phyloP scores from a whole-genome alignment of 2,797 vertebrate genomes.

The Florisuga fusca region DNA sequence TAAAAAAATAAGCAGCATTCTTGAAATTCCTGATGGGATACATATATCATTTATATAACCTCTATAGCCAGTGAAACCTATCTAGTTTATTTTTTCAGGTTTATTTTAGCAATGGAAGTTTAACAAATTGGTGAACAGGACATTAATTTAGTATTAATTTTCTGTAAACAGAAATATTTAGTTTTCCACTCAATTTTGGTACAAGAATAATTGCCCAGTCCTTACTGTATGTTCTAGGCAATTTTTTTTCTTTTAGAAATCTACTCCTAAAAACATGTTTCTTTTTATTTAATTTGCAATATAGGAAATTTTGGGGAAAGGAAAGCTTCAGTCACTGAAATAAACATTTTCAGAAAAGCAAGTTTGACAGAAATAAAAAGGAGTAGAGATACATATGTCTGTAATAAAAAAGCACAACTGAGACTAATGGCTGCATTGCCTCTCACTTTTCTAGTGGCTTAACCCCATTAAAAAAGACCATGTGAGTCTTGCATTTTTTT shows the following conservation, averaged over 20 bases:
- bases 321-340: background rate
- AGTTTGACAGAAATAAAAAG: background rate
- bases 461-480: background rate
- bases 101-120: background rate
- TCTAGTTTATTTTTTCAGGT: background rate
- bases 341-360: background rate
- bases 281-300: background rate
- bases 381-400: background rate
- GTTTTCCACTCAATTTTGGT: background rate
- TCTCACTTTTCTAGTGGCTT: background rate
- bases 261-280: background rate
- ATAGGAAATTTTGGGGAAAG: background rate
- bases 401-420: background rate
- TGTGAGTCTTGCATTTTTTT: background rate
- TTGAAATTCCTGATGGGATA: background rate
- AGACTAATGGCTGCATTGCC: background rate
- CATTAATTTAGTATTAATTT: background rate
- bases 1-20: background rate
- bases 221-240: background rate
- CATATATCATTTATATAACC: background rate
- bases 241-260: background rate
- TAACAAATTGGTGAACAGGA: background rate
- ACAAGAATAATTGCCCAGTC: background rate
- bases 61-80: background rate
- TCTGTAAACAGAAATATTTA: background rate